A percentile compares a stretch with the other conserved stretches of the same genome.
phyloP scores from a whole-genome alignment of 2,888 invertebrate genomes.

The Pristionchus maxplancki region DNA sequence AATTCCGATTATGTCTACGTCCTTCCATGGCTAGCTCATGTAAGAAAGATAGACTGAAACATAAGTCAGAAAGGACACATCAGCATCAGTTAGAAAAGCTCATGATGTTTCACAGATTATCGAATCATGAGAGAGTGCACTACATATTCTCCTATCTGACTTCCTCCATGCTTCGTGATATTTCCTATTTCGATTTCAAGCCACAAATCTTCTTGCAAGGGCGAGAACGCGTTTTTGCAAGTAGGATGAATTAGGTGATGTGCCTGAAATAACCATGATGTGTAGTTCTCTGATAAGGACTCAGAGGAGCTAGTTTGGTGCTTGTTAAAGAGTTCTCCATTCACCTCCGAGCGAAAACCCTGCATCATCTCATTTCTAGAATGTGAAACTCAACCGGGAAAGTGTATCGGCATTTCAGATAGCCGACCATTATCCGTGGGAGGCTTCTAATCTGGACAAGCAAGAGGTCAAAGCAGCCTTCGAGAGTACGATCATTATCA shows the following conservation, averaged over 20 bases:
- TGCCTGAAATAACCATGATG: background rate
- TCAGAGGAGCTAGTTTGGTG: too few relatives aligned
- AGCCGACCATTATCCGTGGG: conserved; percentile 76
- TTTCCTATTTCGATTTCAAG: background rate
- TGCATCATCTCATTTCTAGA: too few relatives aligned
- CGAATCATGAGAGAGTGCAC: background rate
- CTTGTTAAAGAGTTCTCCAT: too few relatives aligned
- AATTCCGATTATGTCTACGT: conserved; percentile 74
- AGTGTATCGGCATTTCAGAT: too few relatives aligned
- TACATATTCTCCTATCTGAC: background rate
- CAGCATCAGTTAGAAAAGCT: background rate
- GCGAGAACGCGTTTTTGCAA: background rate
- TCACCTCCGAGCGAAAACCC: too few relatives aligned
- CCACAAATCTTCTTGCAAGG: background rate
- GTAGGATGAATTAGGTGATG: background rate
- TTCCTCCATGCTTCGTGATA: background rate
- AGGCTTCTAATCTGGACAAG: conserved; percentile 74
- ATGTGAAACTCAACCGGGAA: background rate
- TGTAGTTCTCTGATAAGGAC: background rate
- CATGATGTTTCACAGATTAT: background rate
- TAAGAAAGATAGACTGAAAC: too few relatives aligned
- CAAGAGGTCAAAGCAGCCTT: conserved; percentile 73
- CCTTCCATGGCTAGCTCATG: conserved; percentile 75
- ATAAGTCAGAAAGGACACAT: background rate
- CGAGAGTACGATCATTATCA: conserved; percentile 75